phyloP scores from a whole-genome alignment of 2,113 vertebrate species.

The Malurus elegans region DNA sequence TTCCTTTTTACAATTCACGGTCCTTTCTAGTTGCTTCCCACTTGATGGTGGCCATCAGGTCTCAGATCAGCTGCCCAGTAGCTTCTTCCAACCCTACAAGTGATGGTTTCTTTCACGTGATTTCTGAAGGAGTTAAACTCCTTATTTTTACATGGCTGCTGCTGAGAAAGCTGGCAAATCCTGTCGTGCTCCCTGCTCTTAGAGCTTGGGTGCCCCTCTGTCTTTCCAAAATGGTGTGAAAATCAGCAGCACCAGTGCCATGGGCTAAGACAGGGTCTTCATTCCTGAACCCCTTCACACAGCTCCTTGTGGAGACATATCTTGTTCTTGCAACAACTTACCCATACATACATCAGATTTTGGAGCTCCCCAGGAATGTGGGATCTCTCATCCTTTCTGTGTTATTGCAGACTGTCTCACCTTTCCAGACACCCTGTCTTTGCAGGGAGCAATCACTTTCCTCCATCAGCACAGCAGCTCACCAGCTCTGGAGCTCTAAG shows the following conservation, averaged over 20 bases:
- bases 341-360: background rate
- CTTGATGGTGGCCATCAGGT: background rate
- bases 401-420: background rate
- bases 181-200: background rate
- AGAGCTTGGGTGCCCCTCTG: background rate
- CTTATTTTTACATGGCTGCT: background rate
- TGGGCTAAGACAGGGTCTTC: background rate
- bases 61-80: background rate
- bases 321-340: background rate
- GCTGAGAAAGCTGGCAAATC: background rate
- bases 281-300: background rate
- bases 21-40: background rate
- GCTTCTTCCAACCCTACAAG: background rate
- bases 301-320: background rate
- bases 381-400: background rate
- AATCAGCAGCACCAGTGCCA: background rate
- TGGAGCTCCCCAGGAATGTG: background rate
- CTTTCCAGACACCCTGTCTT: rapidly evolving
- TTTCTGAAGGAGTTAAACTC: background rate
- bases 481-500: background rate
- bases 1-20: background rate
- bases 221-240: rapidly evolving
- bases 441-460: background rate
- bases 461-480: background rate
- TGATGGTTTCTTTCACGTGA: background rate